Evolutionary conservation across 2,113 vertebrate genomes (phyloP).

Genomic region (Phycodurus eques): DNA sequence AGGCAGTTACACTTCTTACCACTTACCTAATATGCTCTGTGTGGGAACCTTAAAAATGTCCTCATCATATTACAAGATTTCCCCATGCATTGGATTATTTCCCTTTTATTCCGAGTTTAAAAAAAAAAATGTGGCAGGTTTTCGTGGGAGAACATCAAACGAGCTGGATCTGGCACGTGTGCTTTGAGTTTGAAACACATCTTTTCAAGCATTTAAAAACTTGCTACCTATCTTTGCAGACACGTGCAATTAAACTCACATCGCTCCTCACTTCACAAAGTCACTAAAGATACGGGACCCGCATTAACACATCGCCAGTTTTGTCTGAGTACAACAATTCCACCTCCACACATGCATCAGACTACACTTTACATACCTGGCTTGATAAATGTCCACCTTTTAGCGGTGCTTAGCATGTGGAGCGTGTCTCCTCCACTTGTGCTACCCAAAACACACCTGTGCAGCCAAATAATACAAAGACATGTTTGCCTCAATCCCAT

Average conservation of each 20-base stretch:
- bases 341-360: constrained; percentile 2
- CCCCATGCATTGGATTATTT: too few relatives aligned
- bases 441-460: constrained; percentile 48
- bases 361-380: neutral
- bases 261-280: constrained; percentile 41
- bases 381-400: constrained; percentile 56
- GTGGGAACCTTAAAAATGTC: too few relatives aligned
- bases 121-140: neutral
- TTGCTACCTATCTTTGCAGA: constrained; percentile 31
- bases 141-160: neutral
- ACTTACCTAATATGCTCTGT: too few relatives aligned
- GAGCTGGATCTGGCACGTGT: neutral
- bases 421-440: constrained; percentile 35
- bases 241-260: constrained; percentile 30
- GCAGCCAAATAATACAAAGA: constrained; percentile 35
- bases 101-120: too few relatives aligned
- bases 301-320: constrained; percentile 35
- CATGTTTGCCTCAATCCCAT: constrained; percentile 17
- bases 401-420: constrained; percentile 35
- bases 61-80: too few relatives aligned
- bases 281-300: constrained; percentile 53
- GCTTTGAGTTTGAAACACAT: constrained; percentile 4
- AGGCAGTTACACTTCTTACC: too few relatives aligned
- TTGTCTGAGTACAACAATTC: constrained; percentile 23
- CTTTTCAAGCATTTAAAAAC: constrained; percentile 40